Conservation (phyloP, 2,888 invertebrate species). For the Trachelus troglodyta region DNA sequence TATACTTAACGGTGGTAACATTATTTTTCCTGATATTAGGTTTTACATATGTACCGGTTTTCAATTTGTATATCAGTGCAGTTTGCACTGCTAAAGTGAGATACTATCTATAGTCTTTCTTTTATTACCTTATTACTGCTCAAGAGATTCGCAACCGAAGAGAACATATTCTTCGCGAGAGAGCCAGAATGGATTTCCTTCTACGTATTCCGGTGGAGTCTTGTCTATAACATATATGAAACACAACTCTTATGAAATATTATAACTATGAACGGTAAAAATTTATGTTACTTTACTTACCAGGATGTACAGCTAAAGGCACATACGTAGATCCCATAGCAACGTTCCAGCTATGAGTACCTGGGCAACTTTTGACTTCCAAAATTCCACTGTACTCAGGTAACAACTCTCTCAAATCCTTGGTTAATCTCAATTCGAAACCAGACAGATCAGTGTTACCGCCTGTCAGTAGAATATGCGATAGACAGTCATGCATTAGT, state of each 20-base stretch:
- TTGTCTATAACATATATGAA: conserved; percentile 48
- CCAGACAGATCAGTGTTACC: conserved; percentile 65
- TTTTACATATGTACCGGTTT: conserved; percentile 24
- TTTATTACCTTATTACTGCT: conserved; percentile 39
- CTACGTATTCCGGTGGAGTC: conserved; percentile 60
- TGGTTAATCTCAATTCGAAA: conserved; percentile 59
- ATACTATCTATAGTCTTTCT: conserved; percentile 1
- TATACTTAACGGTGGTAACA: conserved; percentile 54
- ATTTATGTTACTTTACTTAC: conserved; percentile 35
- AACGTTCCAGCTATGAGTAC: conserved; percentile 64
- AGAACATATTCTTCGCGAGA: conserved; percentile 65
- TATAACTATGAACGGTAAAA: neutral
- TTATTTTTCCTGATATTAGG: conserved; percentile 45
- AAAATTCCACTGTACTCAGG: conserved; percentile 61
- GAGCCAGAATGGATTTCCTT: conserved; percentile 65
- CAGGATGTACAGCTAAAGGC: conserved; percentile 61
- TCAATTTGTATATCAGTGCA: conserved; percentile 8
- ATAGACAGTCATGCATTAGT: conserved; percentile 60
- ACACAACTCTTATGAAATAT: conserved; percentile 1
- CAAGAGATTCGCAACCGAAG: conserved; percentile 63
- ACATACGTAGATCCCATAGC: conserved; percentile 65
- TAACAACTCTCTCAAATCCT: conserved; percentile 60
- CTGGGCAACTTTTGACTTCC: conserved; percentile 61
- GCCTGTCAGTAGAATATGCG: conserved; percentile 64
- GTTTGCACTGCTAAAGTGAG: neutral